Evolutionary conservation across 92 coral and sea anemone species (phyloP).

Genomic region (Montipora capitata): DNA sequence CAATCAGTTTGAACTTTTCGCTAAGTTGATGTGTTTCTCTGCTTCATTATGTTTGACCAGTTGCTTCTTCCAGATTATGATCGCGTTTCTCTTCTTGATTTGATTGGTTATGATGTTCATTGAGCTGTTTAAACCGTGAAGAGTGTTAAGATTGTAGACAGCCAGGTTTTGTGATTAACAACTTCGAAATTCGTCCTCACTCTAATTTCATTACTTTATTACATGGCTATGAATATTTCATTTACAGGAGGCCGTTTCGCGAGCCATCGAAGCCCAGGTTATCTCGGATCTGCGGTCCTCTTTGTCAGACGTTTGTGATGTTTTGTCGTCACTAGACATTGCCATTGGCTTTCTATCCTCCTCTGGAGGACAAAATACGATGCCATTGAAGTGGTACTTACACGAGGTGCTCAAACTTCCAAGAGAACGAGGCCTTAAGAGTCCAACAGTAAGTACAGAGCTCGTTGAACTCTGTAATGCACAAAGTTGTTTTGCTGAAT

Average conservation of each 20-base stretch:
- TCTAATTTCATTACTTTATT: too few species aligned
- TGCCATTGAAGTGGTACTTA: constrained; percentile 74
- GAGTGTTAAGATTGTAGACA: too few species aligned
- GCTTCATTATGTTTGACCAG: too few species aligned
- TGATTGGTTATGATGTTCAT: too few species aligned
- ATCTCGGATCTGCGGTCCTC: constrained; percentile 63
- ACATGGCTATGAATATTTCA: background rate
- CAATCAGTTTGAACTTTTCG: too few species aligned
- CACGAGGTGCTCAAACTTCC: constrained; percentile 75
- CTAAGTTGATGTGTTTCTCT: too few species aligned
- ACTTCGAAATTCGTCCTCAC: too few species aligned
- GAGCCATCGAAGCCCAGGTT: constrained; percentile 52
- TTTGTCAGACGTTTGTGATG: constrained; percentile 84
- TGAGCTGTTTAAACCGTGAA: too few species aligned
- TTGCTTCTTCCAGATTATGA: too few species aligned
- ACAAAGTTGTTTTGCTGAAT: too few species aligned
- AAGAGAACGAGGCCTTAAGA: constrained; percentile 78
- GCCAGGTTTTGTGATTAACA: too few species aligned
- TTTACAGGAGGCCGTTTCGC: constrained; percentile 30
- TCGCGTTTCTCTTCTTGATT: too few species aligned
- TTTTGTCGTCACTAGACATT: constrained; percentile 79
- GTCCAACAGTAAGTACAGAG: constrained; percentile 67
- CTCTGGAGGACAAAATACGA: constrained; percentile 79
- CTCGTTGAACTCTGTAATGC: background rate
- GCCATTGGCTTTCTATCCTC: constrained; percentile 90